Conservation (phyloP, 2,888 invertebrate species). For the Meiosimyza platycephala region DNA sequence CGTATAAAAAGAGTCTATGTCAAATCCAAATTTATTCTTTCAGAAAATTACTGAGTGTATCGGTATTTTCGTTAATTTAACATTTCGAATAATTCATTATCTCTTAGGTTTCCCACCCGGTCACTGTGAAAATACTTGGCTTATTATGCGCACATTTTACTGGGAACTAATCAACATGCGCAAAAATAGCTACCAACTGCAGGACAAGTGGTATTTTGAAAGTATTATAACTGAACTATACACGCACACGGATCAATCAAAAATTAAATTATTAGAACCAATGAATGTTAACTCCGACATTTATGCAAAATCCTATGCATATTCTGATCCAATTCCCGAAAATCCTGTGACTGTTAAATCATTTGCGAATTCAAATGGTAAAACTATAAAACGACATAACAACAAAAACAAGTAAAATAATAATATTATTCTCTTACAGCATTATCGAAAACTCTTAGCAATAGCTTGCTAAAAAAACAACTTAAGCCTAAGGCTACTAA, state of each 20-base stretch:
- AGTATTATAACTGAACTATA: slow-evolving; percentile 51
- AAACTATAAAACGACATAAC: too few species aligned
- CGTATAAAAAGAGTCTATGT: not conserved
- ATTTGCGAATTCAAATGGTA: not conserved
- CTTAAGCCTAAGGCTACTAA: too few species aligned
- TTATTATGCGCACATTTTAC: slow-evolving; percentile 56
- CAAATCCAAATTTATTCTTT: not conserved
- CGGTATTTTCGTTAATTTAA: not conserved
- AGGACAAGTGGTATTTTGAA: slow-evolving; percentile 63
- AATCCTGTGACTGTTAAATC: not conserved
- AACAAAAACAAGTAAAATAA: not conserved
- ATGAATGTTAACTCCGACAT: not conserved
- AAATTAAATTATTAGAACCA: not conserved
- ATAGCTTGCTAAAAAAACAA: too few species aligned
- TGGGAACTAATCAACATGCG: slow-evolving; percentile 55
- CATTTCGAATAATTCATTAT: not conserved
- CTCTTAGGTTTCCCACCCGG: slow-evolving; percentile 43
- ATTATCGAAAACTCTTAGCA: too few species aligned
- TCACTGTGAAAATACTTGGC: slow-evolving; percentile 61
- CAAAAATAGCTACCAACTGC: slow-evolving; percentile 53
- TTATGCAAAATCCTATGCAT: slow-evolving; percentile 18
- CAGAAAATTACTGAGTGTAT: not conserved
- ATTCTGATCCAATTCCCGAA: not conserved
- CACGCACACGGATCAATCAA: slow-evolving; percentile 29
- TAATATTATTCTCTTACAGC: not conserved